Evolutionary conservation across 1,140 invertebrate species (phyloP), one percentile per base, ranked within the genome.

Genomic region (Camponotus pennsylvanicus): DNA sequence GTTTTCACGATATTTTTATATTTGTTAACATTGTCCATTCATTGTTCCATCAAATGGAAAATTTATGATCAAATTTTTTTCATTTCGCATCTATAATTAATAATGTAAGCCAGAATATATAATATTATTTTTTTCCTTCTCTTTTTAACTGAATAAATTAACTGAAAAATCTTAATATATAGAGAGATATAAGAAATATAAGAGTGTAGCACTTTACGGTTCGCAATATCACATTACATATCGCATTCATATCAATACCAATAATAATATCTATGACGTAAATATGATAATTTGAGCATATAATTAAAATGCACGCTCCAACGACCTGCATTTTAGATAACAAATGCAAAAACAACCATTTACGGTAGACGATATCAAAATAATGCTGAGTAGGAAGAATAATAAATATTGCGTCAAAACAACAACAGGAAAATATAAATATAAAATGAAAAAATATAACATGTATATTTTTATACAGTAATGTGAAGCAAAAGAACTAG

Each of bases 181-280:
- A 15, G 27, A 69, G 11, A 13, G 8, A 40, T 3, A 40, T 40
- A 2, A 4, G 13, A 71, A 1, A 71, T 55, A 71, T n/a, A 11
- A 71, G 27, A 40, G 55, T 34, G 21, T 27, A 49, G n/a, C 4
- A 71, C 55, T 71, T 9, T 32, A 5, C 2, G 9, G 9, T 55
- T 49, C 0, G 67, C 13, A 69, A 45, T 40, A 45, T 45, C 42
- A 18, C 7, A 34, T 70, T 70, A 9, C 9, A 45, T 45, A 70
- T 52, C n/a, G 45, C 9, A 45, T 45, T 57, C 32, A 55, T 79
- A 79, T 37, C 18, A 49, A 7, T 15, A n/a, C 18, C 7, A 32
- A 67, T 67, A 45, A 45, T 7, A 79, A 55, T 40, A 80, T 70
- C 34, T 80, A n/a, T 69, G 63, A 79, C 49, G 61, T 59, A 61